phyloP scores from a whole-genome alignment of 2,113 vertebrate species.

The Corythornis madagascariensis region DNA sequence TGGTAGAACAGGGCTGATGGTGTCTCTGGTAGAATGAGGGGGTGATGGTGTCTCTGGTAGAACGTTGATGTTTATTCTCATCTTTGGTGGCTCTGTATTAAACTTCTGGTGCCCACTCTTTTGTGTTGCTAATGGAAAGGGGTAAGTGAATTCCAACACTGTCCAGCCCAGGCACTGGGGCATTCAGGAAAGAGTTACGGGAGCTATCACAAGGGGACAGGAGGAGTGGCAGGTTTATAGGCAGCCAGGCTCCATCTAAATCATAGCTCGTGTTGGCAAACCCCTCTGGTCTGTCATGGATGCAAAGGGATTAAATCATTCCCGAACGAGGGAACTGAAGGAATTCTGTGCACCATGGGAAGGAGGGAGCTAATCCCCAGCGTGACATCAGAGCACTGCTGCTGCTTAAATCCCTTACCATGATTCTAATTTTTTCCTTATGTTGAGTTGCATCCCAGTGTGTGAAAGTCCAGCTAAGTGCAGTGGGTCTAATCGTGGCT shows the following conservation, averaged over 20 bases:
- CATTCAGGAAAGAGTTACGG: neutral
- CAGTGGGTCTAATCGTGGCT: neutral
- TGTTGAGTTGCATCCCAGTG: neutral
- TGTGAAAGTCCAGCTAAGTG: neutral
- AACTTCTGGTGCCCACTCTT: neutral
- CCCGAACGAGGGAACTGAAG: neutral
- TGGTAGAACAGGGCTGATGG: neutral
- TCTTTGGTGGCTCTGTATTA: neutral
- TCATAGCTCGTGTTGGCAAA: neutral
- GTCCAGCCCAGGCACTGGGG: neutral
- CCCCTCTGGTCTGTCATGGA: neutral
- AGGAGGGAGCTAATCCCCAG: neutral
- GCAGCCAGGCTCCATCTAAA: neutral
- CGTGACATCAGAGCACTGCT: neutral
- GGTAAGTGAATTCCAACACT: neutral
- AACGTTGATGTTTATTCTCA: neutral
- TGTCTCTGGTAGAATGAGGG: neutral
- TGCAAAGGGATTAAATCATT: neutral
- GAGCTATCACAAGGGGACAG: neutral
- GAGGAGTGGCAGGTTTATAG: neutral
- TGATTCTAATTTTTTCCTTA: neutral
- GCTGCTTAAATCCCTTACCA: neutral
- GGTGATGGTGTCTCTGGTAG: neutral
- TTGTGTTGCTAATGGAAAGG: neutral
- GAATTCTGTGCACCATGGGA: neutral